Evolutionary conservation across 2,797 vertebrate genomes (phyloP), one percentile per base, ranked within the genome.

Genomic region (Echeneis naucrates): DNA sequence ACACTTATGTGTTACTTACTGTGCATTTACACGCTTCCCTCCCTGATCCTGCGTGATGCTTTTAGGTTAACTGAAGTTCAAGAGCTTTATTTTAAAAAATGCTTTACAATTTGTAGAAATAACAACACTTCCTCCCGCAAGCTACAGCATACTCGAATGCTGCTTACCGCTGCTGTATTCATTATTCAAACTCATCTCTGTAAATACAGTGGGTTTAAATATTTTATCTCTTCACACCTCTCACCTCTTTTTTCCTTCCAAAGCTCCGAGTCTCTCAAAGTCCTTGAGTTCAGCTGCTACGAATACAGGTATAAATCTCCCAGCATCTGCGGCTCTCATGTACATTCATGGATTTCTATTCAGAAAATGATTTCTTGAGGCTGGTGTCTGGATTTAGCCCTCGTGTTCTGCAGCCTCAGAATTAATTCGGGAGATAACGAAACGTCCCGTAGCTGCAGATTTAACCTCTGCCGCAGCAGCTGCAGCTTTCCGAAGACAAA

Each of bases 151-250:
- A 40, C 44, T 33, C 27, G 13, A 53, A 68, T 40, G 53, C 48
- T 0, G 33, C 55, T 59, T 40, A 52, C 55, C 26, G 8, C 44
- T 45, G 19, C 2, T 45, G 53, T 9, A 50, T 74, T 52, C 51
- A 76, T 81, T 61, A 76, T 72, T 69, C 70, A 78, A 12, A 52
- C 37, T 33, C 0, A 1, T 35, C 61, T 60, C 48, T 59, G 2
- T 79, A 57, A 80, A 19, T 64, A 38, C 75, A 67, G 51, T 13
- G 7, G 24, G 9, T 61, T 44, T 66, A 47, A 57, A 67, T 71
- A 67, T 62, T 57, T 50, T 7, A 68, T 68, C n/a, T 40, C 32
- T 62, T 51, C 45, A 44, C 19, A 44, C 23, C 32, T 21, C 53
- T 6, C n/a, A 64, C 47, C 38, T 63, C 38, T 9, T 2, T 21